Base-by-base conservation (phyloP, 2,797 vertebrate genomes). In the Eidolon dupreanum region DNA sequence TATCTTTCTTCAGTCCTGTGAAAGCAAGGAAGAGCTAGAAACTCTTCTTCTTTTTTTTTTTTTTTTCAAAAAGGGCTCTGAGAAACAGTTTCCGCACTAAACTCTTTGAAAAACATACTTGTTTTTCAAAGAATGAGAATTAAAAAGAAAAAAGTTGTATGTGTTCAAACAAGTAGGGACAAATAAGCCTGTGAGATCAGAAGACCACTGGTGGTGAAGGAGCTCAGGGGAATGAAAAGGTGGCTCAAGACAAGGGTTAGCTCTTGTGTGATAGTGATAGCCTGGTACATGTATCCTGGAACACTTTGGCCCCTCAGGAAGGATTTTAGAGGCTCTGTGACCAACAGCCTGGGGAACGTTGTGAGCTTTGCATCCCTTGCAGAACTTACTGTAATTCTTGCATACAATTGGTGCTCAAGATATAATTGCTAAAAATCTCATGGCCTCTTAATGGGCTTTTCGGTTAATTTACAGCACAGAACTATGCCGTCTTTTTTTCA, bases 101-200 rank as follows among this genome's bases (percentile, higher is more conserved):
- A 71, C 26, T 41, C 33, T 75, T n/a, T 28, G 77, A 33, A 33
- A 33, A 33, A 53, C 0, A 0, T 41, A 33, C 57, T 71, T 57
- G 24, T 55, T 94, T 96, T 88, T 66, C 10, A 61, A 66, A 95
- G 88, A 36, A 43, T 84, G 31, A 19, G 19, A 90, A 11, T 70
- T 24, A 78, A 86, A 86, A 91, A 28, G 8, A 65, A 78, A 87
- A 63, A 16, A 17, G 36, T 9, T 0, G 0, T 28, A 36, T 55
- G 51, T 77, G 65, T 84, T 93, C 61, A 95, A 85, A 68, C 66
- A 93, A 88, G 88, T 33, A 78, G 53, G 19, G 74, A 46, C 75
- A 71, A 51, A 78, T 8, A 46, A 59, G 22, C 19, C 43, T 49
- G 41, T 61, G 74, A 46, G 46, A 15, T 66, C 9, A 10, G 74